Evolutionary conservation across 2,888 invertebrate species (phyloP).

Genomic region (Merodon equestris): DNA sequence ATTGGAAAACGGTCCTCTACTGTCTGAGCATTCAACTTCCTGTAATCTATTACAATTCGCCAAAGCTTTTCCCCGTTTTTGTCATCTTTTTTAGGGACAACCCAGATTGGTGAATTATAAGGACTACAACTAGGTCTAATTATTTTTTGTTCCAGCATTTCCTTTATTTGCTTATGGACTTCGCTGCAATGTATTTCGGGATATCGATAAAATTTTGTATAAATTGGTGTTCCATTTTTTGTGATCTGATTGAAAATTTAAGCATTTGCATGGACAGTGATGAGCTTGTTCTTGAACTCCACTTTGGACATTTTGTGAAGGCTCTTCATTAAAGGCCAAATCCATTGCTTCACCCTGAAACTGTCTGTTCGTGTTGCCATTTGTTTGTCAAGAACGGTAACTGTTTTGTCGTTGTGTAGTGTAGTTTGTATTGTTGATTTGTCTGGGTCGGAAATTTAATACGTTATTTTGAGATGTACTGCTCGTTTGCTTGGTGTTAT

Average conservation of each 20-base stretch:
- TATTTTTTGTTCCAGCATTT: constrained; percentile 27
- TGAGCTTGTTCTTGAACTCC: constrained; percentile 1
- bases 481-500: not conserved
- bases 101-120: constrained; percentile 4
- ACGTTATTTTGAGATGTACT: too few species aligned
- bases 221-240: constrained; percentile 61
- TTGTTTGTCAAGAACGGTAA: constrained; percentile 10
- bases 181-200: constrained; percentile 58
- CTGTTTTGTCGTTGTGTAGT: constrained; percentile 9
- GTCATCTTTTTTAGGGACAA: not conserved
- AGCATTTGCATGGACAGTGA: not conserved
- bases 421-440: not conserved
- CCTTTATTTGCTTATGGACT: constrained; percentile 61
- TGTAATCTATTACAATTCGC: constrained; percentile 2
- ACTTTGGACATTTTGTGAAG: constrained; percentile 1
- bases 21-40: not conserved
- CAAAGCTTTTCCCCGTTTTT: not conserved
- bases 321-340: constrained; percentile 12
- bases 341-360: constrained; percentile 4
- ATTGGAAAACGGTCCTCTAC: constrained; percentile 39
- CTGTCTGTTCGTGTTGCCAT: not conserved
- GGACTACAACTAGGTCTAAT: constrained; percentile 1
- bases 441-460: too few species aligned
- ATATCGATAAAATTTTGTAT: constrained; percentile 67
- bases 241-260: constrained; percentile 2